Conservation (phyloP, 2,888 invertebrate genomes). For the Tribolium freemani region DNA sequence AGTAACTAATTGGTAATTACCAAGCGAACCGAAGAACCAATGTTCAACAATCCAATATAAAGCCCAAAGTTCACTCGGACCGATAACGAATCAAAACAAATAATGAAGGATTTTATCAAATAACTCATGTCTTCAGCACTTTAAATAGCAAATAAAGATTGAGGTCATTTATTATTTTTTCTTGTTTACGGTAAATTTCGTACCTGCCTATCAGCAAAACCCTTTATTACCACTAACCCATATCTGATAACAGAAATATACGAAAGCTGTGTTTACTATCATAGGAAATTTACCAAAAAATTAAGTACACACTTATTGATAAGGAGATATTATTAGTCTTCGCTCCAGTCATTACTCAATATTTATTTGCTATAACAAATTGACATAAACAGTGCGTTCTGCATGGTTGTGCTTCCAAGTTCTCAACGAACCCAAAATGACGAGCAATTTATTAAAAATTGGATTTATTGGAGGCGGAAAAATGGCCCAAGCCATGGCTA, state of each 20-base stretch:
- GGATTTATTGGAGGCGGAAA: constrained; percentile 95
- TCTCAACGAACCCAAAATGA: constrained; percentile 56
- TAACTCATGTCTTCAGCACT: background rate
- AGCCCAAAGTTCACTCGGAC: background rate
- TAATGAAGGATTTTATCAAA: background rate
- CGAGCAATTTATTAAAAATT: constrained; percentile 76
- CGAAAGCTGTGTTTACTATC: constrained; percentile 2
- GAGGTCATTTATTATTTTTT: too few species aligned
- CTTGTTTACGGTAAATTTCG: background rate
- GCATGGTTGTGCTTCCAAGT: constrained; percentile 11
- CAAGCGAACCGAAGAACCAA: too few species aligned
- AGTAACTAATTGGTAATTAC: too few species aligned
- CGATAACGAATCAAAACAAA: background rate
- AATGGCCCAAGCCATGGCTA: constrained; percentile 92
- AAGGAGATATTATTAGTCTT: constrained; percentile 34
- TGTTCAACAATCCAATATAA: background rate
- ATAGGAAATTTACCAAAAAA: constrained; percentile 33
- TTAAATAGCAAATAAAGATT: background rate
- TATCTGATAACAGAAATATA: constrained; percentile 1
- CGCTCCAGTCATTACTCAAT: constrained; percentile 9
- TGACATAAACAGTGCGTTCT: constrained; percentile 30
- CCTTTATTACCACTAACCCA: background rate
- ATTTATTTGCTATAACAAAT: constrained; percentile 35
- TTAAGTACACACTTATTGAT: constrained; percentile 37
- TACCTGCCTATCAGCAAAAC: background rate